Base-by-base conservation (phyloP, 2,888 invertebrate species). In the Graphium colonna region DNA sequence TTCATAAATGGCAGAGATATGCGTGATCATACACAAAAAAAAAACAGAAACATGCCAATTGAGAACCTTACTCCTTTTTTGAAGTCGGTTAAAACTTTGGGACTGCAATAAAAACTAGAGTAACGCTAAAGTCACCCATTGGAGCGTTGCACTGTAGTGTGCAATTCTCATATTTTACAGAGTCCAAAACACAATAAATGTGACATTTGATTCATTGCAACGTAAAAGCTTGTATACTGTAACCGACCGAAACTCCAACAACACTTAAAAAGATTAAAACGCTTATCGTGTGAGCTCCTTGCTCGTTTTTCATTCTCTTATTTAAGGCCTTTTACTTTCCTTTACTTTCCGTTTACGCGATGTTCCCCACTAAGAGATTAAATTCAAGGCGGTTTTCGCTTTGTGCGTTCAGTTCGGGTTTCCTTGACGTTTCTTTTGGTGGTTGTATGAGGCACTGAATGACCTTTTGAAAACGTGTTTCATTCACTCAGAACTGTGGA, bases 201-300 rank as follows among this genome's bases (percentile, higher is more conserved):
- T 46, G 50, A 50, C 54, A 55, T 50, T 55, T 55, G 54, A 50
- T 41, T 46, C 46, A 55, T 50, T 45, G 36, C 45, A 46, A 46
- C 41, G 45, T 45, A 46, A 51, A 51, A 50, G 47, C 55, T 42
- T 47, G 53, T 53, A 55, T 51, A 57, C 55, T 47, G 52, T 53
- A 60, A 57, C 59, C 60, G 56, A 56, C 56, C 59, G 50, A 59
- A 67, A 62, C 62, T 61, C 59, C 49, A 52, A 59, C 58, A 73
- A 77, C 85, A 84, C 85, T 85, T 80, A 80, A 77, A 79, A 69
- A 82, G 82, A 86, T 87, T 86, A 84, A 83, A 87, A 82, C 77
- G 77, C 73, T 80, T 83, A 81, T 81, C 82, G 77, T 78, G 73
- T 75, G 77, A 75, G 77, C 64, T 75, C 62, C 75, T 76, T 77